Conservation (phyloP, 2,888 invertebrate genomes). For the Hesperia comma region DNA sequence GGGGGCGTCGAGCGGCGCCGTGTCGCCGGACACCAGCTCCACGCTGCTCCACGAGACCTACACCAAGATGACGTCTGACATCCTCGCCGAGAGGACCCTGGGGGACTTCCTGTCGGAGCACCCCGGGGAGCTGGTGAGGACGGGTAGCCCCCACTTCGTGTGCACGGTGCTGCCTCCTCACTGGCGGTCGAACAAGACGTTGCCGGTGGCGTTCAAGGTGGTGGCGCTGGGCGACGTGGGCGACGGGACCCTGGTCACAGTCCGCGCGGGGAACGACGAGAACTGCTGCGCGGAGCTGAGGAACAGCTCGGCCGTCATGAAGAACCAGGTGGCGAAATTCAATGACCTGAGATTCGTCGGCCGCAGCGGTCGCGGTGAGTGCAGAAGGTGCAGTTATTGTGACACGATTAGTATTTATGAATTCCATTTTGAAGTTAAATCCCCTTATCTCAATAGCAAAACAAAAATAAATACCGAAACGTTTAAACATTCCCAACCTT, state of each 20-base stretch:
- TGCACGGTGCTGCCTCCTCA: constrained; percentile 97
- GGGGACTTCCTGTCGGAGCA: constrained; percentile 95
- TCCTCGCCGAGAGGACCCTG: constrained; percentile 93
- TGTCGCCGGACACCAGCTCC: constrained; percentile 88
- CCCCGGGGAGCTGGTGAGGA: constrained; percentile 95
- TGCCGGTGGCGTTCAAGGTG: constrained; percentile 98
- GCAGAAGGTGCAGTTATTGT: constrained; percentile 81
- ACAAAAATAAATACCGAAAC: not conserved
- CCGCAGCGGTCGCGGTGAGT: constrained; percentile 98
- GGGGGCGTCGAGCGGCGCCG: constrained; percentile 81
- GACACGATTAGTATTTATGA: constrained; percentile 47
- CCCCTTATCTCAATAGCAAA: not conserved
- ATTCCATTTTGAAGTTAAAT: not conserved
- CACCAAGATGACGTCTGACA: constrained; percentile 95
- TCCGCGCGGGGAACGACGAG: constrained; percentile 98
- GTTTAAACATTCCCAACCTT: not conserved
- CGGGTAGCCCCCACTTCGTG: constrained; percentile 96
- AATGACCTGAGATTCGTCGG: constrained; percentile 99
- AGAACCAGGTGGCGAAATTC: constrained; percentile 99
- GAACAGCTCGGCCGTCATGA: constrained; percentile 98
- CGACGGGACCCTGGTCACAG: constrained; percentile 98
- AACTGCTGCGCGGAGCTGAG: constrained; percentile 98
- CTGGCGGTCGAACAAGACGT: constrained; percentile 99
- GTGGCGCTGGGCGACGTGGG: constrained; percentile 96
- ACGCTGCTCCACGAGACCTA: constrained; percentile 91